These are phyloP conservation scores for Cheilinus undulatus DNA, from an alignment of 2,113 vertebrate species.

Conservation along the genomic window DNA sequence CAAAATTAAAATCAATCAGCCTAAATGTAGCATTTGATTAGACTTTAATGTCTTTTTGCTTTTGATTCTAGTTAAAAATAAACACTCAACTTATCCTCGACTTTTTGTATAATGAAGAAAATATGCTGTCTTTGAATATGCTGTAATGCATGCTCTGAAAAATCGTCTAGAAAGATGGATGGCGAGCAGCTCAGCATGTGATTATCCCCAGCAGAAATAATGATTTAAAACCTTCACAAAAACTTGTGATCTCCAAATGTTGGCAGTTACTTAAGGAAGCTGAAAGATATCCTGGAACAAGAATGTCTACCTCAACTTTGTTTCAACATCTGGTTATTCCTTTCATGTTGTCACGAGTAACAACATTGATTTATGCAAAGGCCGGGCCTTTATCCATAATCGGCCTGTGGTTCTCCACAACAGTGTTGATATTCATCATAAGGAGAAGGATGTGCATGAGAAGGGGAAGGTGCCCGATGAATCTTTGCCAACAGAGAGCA, in stretches of 20 bases:
- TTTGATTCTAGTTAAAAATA: conserved; percentile 23
- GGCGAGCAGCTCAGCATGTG: conserved; percentile 15
- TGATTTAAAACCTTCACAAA: conserved; percentile 45
- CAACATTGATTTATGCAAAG: conserved; percentile 54
- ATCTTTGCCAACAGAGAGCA: conserved; percentile 29
- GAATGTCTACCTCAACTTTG: conserved; percentile 31
- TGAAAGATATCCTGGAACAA: conserved; percentile 63
- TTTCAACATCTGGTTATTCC: conserved; percentile 61
- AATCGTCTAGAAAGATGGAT: conserved; percentile 40
- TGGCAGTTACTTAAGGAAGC: conserved; percentile 52
- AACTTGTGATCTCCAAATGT: conserved; percentile 40
- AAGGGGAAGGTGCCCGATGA: conserved; percentile 31
- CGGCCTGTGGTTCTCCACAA: conserved; percentile 35
- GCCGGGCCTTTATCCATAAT: conserved; percentile 50
- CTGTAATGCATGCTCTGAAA: background rate
- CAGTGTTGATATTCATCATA: conserved; percentile 47
- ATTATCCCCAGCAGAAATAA: conserved; percentile 34
- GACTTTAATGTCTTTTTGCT: background rate
- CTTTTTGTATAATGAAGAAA: conserved; percentile 14
- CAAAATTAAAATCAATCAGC: background rate
- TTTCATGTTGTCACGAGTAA: conserved; percentile 57
- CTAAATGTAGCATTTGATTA: background rate
- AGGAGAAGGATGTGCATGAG: conserved; percentile 35
- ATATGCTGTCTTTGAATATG: conserved; percentile 7
- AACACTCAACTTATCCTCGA: background rate